A percentile compares a stretch with the other conserved stretches of the same genome.
These are phyloP conservation scores for Agonopterix alstromeriana DNA, from an alignment of 2,888 invertebrate species.

Conservation along the genomic window DNA sequence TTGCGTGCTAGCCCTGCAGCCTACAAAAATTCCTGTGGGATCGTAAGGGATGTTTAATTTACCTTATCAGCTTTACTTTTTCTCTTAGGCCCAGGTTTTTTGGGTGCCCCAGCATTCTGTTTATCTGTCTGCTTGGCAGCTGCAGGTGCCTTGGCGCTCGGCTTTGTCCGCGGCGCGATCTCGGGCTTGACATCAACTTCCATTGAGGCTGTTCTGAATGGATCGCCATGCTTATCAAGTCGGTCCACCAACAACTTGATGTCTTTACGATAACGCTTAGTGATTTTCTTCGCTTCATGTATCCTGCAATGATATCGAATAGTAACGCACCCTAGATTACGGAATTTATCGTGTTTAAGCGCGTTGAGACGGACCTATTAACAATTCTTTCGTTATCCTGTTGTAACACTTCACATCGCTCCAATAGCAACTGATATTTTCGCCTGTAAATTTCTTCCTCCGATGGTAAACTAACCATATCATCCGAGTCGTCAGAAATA, in stretches of 20 bases:
- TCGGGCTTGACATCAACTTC: conserved; percentile 71
- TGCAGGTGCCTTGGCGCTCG: conserved; percentile 37
- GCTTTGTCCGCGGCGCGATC: conserved; percentile 32
- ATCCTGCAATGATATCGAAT: conserved; percentile 65
- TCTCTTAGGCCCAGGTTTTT: conserved; percentile 68
- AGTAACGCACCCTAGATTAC: conserved; percentile 17
- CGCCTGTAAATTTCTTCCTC: conserved; percentile 83
- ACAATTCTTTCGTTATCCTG: conserved; percentile 87
- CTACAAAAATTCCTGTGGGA: too few species aligned
- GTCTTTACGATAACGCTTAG: conserved; percentile 81
- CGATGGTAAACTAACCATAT: conserved; percentile 72
- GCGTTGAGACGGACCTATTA: conserved; percentile 67
- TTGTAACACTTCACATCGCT: conserved; percentile 85
- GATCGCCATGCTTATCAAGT: conserved; percentile 82
- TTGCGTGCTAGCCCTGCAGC: too few species aligned
- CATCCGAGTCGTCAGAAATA: conserved; percentile 75
- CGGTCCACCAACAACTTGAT: conserved; percentile 82
- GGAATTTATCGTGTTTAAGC: conserved; percentile 18
- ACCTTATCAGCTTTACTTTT: conserved; percentile 80
- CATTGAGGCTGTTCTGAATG: conserved; percentile 79
- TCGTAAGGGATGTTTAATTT: conserved; percentile 4
- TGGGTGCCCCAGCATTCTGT: conserved; percentile 39
- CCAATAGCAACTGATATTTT: conserved; percentile 83
- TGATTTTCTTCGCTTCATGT: conserved; percentile 82
- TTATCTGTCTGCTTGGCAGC: conserved; percentile 47